Base-by-base conservation (phyloP, 2,888 invertebrate genomes). In the Ectemnius lituratus region DNA sequence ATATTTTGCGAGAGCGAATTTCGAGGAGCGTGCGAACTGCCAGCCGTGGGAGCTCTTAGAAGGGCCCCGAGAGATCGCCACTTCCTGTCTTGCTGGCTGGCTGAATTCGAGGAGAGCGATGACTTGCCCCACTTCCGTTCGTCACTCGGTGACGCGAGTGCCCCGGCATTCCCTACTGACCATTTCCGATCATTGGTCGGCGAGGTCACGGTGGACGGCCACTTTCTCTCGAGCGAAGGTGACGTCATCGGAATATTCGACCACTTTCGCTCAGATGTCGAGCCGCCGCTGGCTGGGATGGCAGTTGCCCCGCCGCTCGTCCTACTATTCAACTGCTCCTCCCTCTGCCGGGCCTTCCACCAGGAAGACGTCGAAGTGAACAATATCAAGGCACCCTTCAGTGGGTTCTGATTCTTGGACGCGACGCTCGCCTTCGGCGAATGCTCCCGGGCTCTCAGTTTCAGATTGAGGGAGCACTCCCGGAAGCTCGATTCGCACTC, bases 51-150 rank as follows among this genome's bases (percentile, higher is more conserved):
- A 13, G 90, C 87, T 23, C 91, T 84, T 27, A 91, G 84, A n/a
- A 91, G 85, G 2, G 91, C 91, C 0, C 91, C 92, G 13, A 92
- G 86, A n/a, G 91, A 91, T 23, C 91, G 85, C 92, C 92, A 92
- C 70, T 90, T 89, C 46, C 91, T 84, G 76, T 91, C 91, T 63
- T 91, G 91, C 28, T 88, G 88, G 13, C 84, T 84, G 18, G 85
- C 80, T n/a, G 86, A 83, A 20, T 84, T 84, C 13, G 86, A 83
- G n/a, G 88, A 87, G 6, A 86, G 85, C 13, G 83, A 52, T 6
- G 52, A 83, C 62, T 84, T 84, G 61, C 84, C 84, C 88, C 89
- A 89, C 70, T 89, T 90, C 65, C 86, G 82, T 47, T 88, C 87
- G 73, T 85, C 82, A 8, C 79, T 79, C 0, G 80, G 81, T 20